Conservation (phyloP, 2,797 vertebrate species). For the Neoniphon sammara region DNA sequence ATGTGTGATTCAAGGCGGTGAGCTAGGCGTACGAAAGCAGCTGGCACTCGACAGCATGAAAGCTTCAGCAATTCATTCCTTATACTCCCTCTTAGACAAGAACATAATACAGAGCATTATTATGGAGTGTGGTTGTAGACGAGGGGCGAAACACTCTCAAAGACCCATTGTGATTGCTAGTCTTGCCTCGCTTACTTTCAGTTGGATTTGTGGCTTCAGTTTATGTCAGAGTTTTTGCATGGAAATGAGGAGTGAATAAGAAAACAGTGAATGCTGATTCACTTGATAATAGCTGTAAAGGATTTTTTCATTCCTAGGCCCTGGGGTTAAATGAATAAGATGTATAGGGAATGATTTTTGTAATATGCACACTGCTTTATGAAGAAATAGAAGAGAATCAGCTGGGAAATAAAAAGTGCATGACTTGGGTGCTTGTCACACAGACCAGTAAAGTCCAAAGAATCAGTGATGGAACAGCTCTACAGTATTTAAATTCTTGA, state of each 20-base stretch:
- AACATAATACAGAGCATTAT: conserved; percentile 76
- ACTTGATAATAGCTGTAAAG: conserved; percentile 52
- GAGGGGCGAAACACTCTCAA: conserved; percentile 74
- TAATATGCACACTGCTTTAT: conserved; percentile 24
- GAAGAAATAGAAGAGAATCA: conserved; percentile 21
- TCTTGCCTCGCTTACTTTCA: conserved; percentile 68
- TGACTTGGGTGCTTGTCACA: conserved; percentile 2
- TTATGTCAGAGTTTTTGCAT: conserved; percentile 62
- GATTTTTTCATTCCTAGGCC: conserved; percentile 41
- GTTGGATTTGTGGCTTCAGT: conserved; percentile 66
- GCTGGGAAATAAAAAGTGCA: conserved; percentile 18
- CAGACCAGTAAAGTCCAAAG: background rate
- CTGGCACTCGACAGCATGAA: conserved; percentile 80
- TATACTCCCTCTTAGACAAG: conserved; percentile 68
- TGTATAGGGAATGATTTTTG: conserved; percentile 28
- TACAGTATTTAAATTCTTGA: conserved; percentile 1
- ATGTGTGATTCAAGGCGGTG: conserved; percentile 75
- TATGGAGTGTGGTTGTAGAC: conserved; percentile 72
- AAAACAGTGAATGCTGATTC: conserved; percentile 61
- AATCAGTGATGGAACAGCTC: conserved; percentile 9
- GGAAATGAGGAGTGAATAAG: conserved; percentile 60
- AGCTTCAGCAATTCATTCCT: conserved; percentile 75
- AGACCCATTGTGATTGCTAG: conserved; percentile 76
- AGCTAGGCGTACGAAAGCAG: conserved; percentile 78
- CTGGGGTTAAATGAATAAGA: conserved; percentile 47